Conservation (phyloP, 2,797 vertebrate species). For the Liparis tanakae region DNA sequence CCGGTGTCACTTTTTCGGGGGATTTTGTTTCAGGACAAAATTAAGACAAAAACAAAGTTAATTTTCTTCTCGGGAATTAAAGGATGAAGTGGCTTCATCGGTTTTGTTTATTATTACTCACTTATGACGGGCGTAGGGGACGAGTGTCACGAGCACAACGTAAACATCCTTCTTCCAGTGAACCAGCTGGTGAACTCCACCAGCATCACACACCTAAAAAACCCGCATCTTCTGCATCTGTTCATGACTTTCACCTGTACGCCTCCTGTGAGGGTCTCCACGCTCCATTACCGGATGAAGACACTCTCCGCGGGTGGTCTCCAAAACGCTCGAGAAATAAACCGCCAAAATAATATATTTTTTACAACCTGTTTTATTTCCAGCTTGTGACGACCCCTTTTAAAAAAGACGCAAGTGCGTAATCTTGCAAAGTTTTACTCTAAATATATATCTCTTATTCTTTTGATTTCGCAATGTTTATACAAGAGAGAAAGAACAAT, state of each 20-base stretch:
- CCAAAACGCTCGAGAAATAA: conserved; percentile 5
- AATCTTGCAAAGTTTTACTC: no score
- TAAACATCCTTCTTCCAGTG: conserved; percentile 30
- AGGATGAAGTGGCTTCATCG: not conserved
- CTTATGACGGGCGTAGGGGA: conserved; percentile 10
- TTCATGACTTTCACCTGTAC: conserved; percentile 81
- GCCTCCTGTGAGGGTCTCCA: conserved; percentile 76
- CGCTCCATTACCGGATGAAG: conserved; percentile 80
- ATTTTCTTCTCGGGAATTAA: conserved; percentile 5
- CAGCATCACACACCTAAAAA: conserved; percentile 44
- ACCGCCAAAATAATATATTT: not conserved
- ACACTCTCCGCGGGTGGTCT: conserved; percentile 77
- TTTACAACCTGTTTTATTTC: no score
- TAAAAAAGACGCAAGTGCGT: not conserved
- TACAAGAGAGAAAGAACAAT: no score
- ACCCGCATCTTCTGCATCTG: conserved; percentile 57
- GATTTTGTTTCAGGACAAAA: not conserved
- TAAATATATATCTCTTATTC: no score
- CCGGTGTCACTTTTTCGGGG: not conserved
- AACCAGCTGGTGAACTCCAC: conserved; percentile 33
- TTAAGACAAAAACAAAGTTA: not conserved
- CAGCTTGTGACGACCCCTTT: no score
- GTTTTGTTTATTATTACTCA: conserved; percentile 13
- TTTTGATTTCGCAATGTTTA: no score
- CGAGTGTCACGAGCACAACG: conserved; percentile 14